Base-by-base conservation (phyloP, 2,888 invertebrate species). In the Tupiocoris notatus region DNA sequence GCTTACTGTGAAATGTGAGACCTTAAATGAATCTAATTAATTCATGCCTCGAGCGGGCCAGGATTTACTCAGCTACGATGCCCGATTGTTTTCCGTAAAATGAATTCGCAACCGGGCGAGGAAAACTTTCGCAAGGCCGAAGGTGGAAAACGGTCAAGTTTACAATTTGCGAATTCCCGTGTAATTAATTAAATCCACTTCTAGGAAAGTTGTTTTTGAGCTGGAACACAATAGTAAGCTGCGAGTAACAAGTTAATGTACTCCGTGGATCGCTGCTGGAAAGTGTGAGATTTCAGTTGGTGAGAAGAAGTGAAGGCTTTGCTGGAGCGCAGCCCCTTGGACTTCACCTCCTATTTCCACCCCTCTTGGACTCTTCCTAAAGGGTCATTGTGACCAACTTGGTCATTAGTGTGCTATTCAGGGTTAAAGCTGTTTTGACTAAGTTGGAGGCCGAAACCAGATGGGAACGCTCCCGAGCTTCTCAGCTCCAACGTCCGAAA, bases 391-490 rank as follows among this genome's bases (percentile, higher is more conserved):
- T 64, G 64, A 75, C 73, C 77, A 77, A 77, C 77, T 77, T 77
- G 77, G 77, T 77, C 77, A 77, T 77, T 77, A 77, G 77, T 64
- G 58, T 22, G 77, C 65, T 65, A 67, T 67, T 77, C 67, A 67
- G 67, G 61, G 65, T 25, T 71, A 77, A 73, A 73, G 77, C 77
- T 77, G 77, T 77, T 77, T 77, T 77, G 73, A 66, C 77, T 74
- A 77, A 77, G 70, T 77, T 77, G 66, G 66, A 23, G 39, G 22
- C 62, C 70, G n/a, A 54, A 58, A 9, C 70, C 59, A 17, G 22
- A 24, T 70, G 23, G 21, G 24, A 17, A 18, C 65, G 39, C 18
- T 64, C 20, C 65, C 54, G 39, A 65, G 65, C 65, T 65, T 39
- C 25, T 56, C 39, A 56, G 54, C 67, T 22, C 54, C 56, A 22